Conservation (phyloP, 2,113 vertebrate species). For the Grantiella picta region DNA sequence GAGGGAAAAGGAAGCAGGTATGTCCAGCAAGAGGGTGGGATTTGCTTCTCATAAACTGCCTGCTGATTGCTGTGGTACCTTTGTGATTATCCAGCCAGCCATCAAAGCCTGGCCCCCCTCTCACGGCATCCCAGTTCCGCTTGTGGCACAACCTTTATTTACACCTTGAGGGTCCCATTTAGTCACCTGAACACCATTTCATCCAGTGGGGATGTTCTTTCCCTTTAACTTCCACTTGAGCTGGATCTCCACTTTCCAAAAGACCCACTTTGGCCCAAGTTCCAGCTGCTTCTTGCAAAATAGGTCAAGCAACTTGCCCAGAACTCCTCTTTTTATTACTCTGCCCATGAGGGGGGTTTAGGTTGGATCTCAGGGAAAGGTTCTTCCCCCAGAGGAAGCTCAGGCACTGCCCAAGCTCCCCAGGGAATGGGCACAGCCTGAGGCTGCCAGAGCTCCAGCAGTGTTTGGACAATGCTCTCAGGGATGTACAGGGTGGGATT, state of each 20-base stretch:
- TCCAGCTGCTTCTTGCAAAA: not conserved
- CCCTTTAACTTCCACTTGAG: not conserved
- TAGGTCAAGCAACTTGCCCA: not conserved
- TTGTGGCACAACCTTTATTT: fast-evolving
- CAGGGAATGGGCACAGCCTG: not conserved
- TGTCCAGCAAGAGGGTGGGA: not conserved
- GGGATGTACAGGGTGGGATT: not conserved
- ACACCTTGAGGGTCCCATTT: not conserved
- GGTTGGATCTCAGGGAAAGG: fast-evolving
- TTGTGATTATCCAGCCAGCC: not conserved
- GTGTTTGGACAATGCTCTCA: fast-evolving
- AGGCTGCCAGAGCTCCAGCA: not conserved
- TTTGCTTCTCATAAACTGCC: not conserved
- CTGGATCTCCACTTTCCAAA: not conserved
- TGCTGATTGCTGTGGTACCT: not conserved
- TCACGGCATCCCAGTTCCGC: not conserved
- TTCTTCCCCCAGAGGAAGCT: not conserved
- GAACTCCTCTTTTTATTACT: not conserved
- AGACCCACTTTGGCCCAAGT: not conserved
- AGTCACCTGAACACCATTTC: not conserved
- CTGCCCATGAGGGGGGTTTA: fast-evolving
- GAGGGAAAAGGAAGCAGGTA: not conserved
- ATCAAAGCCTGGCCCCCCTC: not conserved
- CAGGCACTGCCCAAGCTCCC: not conserved
- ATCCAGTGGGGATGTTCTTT: not conserved